A percentile compares a stretch with the other conserved stretches of the same genome.
These are phyloP conservation scores for Protophormia terraenovae DNA, from an alignment of 2,888 invertebrate species.

Conservation along the genomic window DNA sequence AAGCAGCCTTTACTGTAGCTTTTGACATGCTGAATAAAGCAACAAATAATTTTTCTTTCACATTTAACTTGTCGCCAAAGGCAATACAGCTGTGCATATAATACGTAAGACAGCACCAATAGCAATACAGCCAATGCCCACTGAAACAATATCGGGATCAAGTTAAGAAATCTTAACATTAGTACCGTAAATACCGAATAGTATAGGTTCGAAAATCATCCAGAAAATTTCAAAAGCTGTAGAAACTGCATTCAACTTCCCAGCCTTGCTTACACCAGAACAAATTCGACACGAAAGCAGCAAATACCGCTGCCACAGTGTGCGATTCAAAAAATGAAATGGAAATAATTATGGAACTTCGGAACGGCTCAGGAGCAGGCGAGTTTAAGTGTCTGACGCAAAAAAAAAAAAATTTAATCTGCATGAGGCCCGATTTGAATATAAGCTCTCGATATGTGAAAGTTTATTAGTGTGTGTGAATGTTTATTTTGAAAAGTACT, in stretches of 20 bases:
- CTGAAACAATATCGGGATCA: slow-evolving; percentile 86
- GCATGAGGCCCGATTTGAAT: too few species aligned
- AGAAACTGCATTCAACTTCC: slow-evolving; percentile 93
- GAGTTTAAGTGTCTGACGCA: too few species aligned
- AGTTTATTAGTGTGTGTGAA: too few species aligned
- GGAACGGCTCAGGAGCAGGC: too few species aligned
- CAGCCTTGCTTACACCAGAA: slow-evolving; percentile 92
- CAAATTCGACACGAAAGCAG: slow-evolving; percentile 90
- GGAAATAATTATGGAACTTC: too few species aligned
- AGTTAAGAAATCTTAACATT: slow-evolving; percentile 91
- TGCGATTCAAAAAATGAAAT: too few species aligned
- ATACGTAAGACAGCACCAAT: slow-evolving; percentile 86
- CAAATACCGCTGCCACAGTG: slow-evolving; percentile 91
- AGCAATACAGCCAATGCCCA: slow-evolving; percentile 87
- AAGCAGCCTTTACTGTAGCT: slow-evolving; percentile 97
- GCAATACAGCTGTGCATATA: slow-evolving; percentile 86
- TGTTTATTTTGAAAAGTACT: too few species aligned
- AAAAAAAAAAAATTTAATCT: too few species aligned
- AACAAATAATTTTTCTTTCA: slow-evolving; percentile 95
- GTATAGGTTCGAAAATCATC: slow-evolving; percentile 97
- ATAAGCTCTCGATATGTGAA: too few species aligned
- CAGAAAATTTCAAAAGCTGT: slow-evolving; percentile 95
- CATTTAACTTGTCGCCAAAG: slow-evolving; percentile 90
- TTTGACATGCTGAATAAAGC: slow-evolving; percentile 97
- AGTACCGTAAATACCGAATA: slow-evolving; percentile 96